phyloP scores from a whole-genome alignment of 2,113 vertebrate species.

The Paraplagusia blochii region DNA sequence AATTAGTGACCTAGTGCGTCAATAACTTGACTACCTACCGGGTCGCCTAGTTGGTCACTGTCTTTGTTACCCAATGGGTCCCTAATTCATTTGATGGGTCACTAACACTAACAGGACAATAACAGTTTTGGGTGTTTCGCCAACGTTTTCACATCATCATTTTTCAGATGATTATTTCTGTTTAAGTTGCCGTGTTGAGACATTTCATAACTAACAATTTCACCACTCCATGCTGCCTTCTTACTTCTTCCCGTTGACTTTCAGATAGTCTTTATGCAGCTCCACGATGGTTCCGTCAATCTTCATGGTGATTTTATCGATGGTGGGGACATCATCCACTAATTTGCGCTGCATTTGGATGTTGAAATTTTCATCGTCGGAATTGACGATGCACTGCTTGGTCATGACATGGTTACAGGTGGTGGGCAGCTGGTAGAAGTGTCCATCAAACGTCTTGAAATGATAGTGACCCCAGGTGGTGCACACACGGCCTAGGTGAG shows the following conservation, averaged over 20 bases:
- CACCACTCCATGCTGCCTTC: too few relatives aligned
- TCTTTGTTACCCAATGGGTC: too few relatives aligned
- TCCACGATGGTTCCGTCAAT: slow-evolving; percentile 75
- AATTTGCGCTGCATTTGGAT: slow-evolving; percentile 78
- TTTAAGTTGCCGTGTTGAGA: too few relatives aligned
- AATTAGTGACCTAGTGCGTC: too few relatives aligned
- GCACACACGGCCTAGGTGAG: slow-evolving; percentile 82
- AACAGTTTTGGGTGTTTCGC: too few relatives aligned
- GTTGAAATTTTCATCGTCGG: slow-evolving; percentile 77
- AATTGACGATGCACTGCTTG: slow-evolving; percentile 75
- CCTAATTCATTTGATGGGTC: too few relatives aligned
- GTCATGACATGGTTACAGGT: slow-evolving; percentile 83
- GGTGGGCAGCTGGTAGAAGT: slow-evolving; percentile 80
- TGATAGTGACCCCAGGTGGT: slow-evolving; percentile 88
- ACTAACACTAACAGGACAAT: too few relatives aligned
- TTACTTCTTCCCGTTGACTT: slow-evolving; percentile 78
- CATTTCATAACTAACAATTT: too few relatives aligned
- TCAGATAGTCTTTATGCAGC: slow-evolving; percentile 57
- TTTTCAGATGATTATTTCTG: too few relatives aligned
- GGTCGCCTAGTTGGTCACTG: too few relatives aligned
- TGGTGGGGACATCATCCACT: slow-evolving; percentile 40
- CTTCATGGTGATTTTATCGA: slow-evolving; percentile 71
- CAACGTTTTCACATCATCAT: too few relatives aligned
- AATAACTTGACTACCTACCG: too few relatives aligned
- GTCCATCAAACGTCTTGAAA: slow-evolving; percentile 88